Evolutionary conservation across 2,113 vertebrate species (phyloP).

Genomic region (Pollimyrus isidori): DNA sequence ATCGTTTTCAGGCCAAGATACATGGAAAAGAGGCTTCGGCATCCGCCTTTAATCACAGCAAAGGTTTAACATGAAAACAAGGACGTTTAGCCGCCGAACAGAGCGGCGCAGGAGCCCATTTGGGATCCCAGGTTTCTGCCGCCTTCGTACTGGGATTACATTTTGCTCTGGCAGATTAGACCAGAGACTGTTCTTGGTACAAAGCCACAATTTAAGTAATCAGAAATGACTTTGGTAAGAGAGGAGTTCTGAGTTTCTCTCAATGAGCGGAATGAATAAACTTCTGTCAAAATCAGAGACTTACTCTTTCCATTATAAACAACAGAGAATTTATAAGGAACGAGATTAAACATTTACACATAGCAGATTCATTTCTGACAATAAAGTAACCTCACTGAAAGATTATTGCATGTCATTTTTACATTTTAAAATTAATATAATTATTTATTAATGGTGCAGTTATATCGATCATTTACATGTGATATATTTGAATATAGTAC

Average conservation of each 20-base stretch:
- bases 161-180: constrained; percentile 33
- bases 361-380: background rate
- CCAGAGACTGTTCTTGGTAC: constrained; percentile 19
- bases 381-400: background rate
- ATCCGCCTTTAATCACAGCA: constrained; percentile 52
- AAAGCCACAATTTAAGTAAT: background rate
- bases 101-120: constrained; percentile 38
- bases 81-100: constrained; percentile 52
- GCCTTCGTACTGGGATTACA: background rate
- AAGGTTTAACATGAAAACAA: constrained; percentile 68
- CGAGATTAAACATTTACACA: background rate
- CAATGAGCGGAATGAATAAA: background rate
- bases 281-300: background rate
- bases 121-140: background rate
- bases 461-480: background rate
- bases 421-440: background rate
- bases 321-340: background rate
- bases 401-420: background rate
- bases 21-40: constrained; percentile 43
- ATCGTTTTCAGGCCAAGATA: constrained; percentile 31
- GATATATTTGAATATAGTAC: background rate
- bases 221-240: background rate
- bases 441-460: background rate
- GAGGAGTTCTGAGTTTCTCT: background rate
- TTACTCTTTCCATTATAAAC: background rate